phyloP scores from a whole-genome alignment of 1,140 invertebrate genomes.

The Macrostomum lignano region DNA sequence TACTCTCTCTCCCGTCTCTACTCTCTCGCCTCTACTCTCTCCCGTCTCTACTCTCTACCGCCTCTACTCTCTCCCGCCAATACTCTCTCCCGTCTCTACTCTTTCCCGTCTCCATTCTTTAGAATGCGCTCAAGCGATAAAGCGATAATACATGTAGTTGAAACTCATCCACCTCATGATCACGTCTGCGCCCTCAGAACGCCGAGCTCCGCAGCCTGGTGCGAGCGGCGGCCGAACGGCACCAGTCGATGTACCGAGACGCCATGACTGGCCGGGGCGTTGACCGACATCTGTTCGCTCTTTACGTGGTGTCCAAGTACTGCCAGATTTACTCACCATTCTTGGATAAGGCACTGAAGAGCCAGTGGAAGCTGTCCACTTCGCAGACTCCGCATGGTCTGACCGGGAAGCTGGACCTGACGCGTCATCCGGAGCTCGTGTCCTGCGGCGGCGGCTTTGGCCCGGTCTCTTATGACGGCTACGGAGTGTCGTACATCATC shows the following conservation, averaged over 20 bases:
- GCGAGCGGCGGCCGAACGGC: conserved; percentile 41
- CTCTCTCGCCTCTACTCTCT: too few relatives aligned
- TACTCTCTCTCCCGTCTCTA: too few relatives aligned
- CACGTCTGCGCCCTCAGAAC: conserved; percentile 29
- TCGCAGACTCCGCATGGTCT: conserved; percentile 64
- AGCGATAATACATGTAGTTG: neutral
- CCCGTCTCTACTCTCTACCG: neutral
- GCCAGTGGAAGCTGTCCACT: neutral
- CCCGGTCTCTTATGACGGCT: conserved; percentile 31
- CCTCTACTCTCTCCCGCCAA: neutral
- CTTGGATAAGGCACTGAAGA: conserved; percentile 31
- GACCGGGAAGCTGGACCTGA: conserved; percentile 50
- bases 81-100: neutral
- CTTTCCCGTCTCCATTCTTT: too few relatives aligned
- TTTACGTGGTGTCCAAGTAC: conserved; percentile 90
- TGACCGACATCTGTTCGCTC: conserved; percentile 78
- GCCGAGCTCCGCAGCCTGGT: conserved; percentile 42
- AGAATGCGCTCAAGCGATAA: neutral
- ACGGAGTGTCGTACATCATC: conserved; percentile 32
- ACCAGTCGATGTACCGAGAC: conserved; percentile 63
- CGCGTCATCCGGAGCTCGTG: too few relatives aligned
- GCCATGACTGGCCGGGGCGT: conserved; percentile 84
- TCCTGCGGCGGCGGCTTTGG: conserved; percentile 32
- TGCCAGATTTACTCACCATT: conserved; percentile 81
- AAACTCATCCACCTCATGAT: neutral